phyloP scores from a whole-genome alignment of 2,888 invertebrate genomes.

The Apocheima hispidaria region DNA sequence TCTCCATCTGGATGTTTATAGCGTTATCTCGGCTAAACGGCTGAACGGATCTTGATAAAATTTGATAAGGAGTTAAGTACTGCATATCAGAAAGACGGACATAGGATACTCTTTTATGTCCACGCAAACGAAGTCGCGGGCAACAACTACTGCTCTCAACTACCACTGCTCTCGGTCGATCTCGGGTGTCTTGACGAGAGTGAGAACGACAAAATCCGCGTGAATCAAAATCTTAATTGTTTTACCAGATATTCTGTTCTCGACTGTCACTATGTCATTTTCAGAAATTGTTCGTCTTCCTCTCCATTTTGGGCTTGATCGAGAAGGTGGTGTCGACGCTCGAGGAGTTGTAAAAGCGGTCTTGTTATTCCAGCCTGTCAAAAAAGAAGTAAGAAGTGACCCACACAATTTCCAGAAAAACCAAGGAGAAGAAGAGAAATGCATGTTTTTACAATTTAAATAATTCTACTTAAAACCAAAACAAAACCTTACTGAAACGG shows the following conservation, averaged over 20 bases:
- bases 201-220: too few species aligned
- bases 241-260: slow-evolving; percentile 42
- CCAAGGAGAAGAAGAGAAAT: not conserved
- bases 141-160: not conserved
- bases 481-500: not conserved
- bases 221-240: too few species aligned
- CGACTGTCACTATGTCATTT: slow-evolving; percentile 20
- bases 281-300: slow-evolving; percentile 19
- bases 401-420: too few species aligned
- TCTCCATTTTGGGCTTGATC: slow-evolving; percentile 6
- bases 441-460: not conserved
- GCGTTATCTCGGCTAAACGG: too few species aligned
- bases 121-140: too few species aligned
- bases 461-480: not conserved
- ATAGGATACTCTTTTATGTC: too few species aligned
- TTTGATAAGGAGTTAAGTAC: too few species aligned
- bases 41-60: too few species aligned
- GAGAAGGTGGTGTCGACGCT: not conserved
- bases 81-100: too few species aligned
- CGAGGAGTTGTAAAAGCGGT: slow-evolving; percentile 9
- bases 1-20: too few species aligned
- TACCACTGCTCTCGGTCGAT: not conserved
- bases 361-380: slow-evolving; percentile 13
- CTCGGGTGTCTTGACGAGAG: not conserved
- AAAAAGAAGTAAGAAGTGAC: not conserved